Percentiles rank a stretch among this genome's conserved stretches.
phyloP scores from a whole-genome alignment of 1,140 invertebrate species.

The Conopomorpha cramerella region DNA sequence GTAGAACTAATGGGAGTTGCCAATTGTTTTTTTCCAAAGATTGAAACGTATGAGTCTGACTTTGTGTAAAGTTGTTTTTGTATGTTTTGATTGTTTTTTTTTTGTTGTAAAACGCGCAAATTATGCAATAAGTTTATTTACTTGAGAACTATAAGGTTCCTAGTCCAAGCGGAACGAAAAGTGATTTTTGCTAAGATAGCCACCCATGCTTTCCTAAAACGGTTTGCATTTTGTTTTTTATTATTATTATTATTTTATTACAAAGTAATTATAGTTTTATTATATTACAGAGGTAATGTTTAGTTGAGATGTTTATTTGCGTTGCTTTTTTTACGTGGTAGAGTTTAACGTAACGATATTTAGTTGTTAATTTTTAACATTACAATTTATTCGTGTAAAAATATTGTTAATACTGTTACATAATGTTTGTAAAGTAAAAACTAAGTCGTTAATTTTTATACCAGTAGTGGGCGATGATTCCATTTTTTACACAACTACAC shows the following conservation, averaged over 20 bases:
- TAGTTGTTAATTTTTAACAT: background rate
- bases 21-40: too few relatives aligned
- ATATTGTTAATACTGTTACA: background rate
- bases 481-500: conserved; percentile 28
- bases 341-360: background rate
- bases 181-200: background rate
- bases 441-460: conserved; percentile 15
- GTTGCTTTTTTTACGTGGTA: too few relatives aligned
- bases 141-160: too few relatives aligned
- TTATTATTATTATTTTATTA: background rate
- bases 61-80: too few relatives aligned
- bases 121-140: too few relatives aligned
- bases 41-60: too few relatives aligned
- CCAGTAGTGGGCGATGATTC: conserved; percentile 14
- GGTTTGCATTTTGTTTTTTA: background rate
- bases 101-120: too few relatives aligned
- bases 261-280: background rate
- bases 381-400: background rate
- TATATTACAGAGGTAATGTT: background rate
- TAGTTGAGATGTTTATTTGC: background rate
- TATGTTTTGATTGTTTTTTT: too few relatives aligned
- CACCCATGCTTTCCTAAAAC: background rate
- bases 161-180: background rate
- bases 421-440: too few relatives aligned
- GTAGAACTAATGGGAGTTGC: too few relatives aligned